phyloP scores from a whole-genome alignment of 2,797 vertebrate species.

The Neosilurus hyrtlii region DNA sequence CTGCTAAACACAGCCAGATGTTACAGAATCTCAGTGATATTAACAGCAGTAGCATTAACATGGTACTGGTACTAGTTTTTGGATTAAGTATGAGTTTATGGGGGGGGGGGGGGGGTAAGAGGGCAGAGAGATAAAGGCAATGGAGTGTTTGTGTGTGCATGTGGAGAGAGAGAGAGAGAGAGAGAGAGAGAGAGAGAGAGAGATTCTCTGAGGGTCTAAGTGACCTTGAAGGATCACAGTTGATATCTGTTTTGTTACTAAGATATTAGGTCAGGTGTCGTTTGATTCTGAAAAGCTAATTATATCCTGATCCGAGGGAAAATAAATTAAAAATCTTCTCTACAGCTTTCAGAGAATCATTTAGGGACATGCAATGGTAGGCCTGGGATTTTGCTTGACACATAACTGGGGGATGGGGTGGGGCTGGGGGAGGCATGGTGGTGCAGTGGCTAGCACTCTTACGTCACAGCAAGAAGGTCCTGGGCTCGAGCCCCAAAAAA shows the following conservation, averaged over 20 bases:
- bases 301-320: conserved; percentile 32
- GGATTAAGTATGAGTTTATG: not conserved
- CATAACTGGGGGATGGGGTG: no score
- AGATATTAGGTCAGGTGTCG: conserved; percentile 24
- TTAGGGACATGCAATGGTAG: not conserved
- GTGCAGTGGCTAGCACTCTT: no score
- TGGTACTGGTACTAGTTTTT: not conserved
- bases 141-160: not conserved
- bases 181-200: not conserved
- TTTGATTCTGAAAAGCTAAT: conserved; percentile 34
- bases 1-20: not conserved
- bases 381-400: not conserved
- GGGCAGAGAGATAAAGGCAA: not conserved
- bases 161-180: not conserved
- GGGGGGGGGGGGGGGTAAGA: no score
- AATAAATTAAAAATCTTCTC: conserved; percentile 9
- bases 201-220: not conserved
- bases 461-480: no score
- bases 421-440: no score
- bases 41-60: not conserved
- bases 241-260: conserved; percentile 30
- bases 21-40: not conserved
- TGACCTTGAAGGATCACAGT: conserved; percentile 27
- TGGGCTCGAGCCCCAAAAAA: no score
- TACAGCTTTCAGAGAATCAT: not conserved